These are phyloP conservation scores for Onychomys leucogaster DNA, from an alignment of 2,797 vertebrate species.

Conservation along the genomic window DNA sequence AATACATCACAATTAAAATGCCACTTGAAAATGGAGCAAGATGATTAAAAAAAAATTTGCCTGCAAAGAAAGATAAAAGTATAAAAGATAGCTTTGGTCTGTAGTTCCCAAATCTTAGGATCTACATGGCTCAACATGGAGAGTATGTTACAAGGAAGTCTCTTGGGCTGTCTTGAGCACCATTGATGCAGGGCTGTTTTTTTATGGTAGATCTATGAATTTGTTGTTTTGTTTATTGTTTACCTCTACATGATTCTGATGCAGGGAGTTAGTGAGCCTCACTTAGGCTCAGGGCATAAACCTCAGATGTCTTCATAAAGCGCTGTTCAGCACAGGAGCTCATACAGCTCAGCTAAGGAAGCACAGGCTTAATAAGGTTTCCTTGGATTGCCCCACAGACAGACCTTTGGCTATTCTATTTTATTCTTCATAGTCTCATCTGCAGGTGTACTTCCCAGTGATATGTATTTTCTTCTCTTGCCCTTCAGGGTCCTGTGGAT, in stretches of 20 bases:
- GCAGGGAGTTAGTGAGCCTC: not conserved
- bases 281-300: not conserved
- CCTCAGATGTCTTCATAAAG: not conserved
- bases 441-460: not conserved
- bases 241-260: not conserved
- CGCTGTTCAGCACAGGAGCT: not conserved
- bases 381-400: not conserved
- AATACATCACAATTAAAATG: not conserved
- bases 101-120: not conserved
- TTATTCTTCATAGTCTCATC: not conserved
- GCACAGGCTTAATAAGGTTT: not conserved
- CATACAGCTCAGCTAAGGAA: not conserved
- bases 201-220: not conserved
- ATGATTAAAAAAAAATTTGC: not conserved
- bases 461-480: not conserved
- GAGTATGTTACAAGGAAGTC: not conserved
- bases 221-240: not conserved
- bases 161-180: not conserved
- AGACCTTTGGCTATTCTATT: not conserved
- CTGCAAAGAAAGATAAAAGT: not conserved
- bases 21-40: not conserved
- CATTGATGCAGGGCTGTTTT: not conserved
- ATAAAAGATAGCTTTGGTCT: not conserved
- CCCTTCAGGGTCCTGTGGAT: not conserved
- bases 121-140: not conserved